Conservation (phyloP, 2,888 invertebrate genomes). For the Ornithoptera alexandrae region DNA sequence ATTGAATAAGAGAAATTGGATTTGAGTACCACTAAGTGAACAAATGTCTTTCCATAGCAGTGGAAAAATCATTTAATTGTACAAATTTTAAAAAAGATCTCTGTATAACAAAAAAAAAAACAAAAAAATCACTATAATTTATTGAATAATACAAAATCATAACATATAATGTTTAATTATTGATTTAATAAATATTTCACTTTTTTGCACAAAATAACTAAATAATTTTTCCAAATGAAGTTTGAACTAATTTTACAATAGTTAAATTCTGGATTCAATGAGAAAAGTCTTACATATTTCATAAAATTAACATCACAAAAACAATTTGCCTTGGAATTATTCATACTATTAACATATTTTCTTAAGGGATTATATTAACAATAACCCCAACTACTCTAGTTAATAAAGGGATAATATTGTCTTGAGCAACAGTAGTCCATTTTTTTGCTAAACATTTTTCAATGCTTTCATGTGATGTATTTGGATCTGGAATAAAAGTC, state of each 20-base stretch:
- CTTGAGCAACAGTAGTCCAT: constrained; percentile 57
- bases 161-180: not conserved
- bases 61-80: no score
- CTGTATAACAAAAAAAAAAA: constrained; percentile 1
- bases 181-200: not conserved
- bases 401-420: constrained; percentile 62
- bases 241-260: not conserved
- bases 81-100: no score
- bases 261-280: not conserved
- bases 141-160: constrained; percentile 8
- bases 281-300: not conserved
- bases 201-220: not conserved
- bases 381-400: constrained; percentile 64
- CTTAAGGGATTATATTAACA: constrained; percentile 46
- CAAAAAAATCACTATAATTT: not conserved
- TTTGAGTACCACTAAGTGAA: no score
- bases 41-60: no score
- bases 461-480: constrained; percentile 50
- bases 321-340: not conserved
- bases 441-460: constrained; percentile 66
- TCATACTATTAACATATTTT: not conserved
- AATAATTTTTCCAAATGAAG: not conserved
- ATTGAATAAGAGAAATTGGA: no score
- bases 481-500: constrained; percentile 48
- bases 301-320: no score